Base-by-base conservation (phyloP, 2,113 vertebrate genomes). In the Seriola dumerili region DNA sequence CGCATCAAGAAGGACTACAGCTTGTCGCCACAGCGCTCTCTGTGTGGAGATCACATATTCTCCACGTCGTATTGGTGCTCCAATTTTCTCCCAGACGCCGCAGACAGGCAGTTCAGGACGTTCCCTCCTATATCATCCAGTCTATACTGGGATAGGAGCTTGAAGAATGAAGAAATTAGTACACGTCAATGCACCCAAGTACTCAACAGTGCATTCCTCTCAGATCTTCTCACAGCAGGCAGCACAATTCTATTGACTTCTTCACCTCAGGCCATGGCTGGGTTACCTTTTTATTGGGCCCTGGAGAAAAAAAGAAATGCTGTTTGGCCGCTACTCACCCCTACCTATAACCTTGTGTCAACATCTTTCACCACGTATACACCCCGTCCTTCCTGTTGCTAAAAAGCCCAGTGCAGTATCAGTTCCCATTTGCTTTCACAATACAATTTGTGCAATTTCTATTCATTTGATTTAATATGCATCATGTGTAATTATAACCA, bases 1-100 rank as follows among this genome's bases (percentile, higher is more conserved):
- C 36, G 44, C 72, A 92, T 93, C 79, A 89, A 4, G 65, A 59
- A 77, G 11, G 62, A 91, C 55, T 69, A 62, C 38, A 3, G 50
- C 57, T 73, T 48, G 72, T 84, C 64, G n/a, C 65, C 74, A 25
- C 2, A 4, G 17, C 29, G 78, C 69, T 88, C 66, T 86, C 29
- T 64, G 36, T 69, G 52, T 48, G 13, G 72, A 32, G 16, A 72
- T 87, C 78, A 76, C 84, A 73, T 77, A 72, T 72, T 82, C 59
- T 84, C 19, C 40, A 13, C 61, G 72, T 81, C 48, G 34, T 23
- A 66, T 42, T 46, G 1, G 8, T 48, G 84, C 78, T 78, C 71
- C 74, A 54, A 50, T 78, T 80, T 70, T 42, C 71, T 62, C 42
- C 5, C 38, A 64, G 62, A 25, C 65, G 72, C 48, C 4, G 23